A percentile compares a stretch with the other conserved stretches of the same genome.
Conservation (phyloP, 1,140 invertebrate species). For the Sitophilus oryzae region DNA sequence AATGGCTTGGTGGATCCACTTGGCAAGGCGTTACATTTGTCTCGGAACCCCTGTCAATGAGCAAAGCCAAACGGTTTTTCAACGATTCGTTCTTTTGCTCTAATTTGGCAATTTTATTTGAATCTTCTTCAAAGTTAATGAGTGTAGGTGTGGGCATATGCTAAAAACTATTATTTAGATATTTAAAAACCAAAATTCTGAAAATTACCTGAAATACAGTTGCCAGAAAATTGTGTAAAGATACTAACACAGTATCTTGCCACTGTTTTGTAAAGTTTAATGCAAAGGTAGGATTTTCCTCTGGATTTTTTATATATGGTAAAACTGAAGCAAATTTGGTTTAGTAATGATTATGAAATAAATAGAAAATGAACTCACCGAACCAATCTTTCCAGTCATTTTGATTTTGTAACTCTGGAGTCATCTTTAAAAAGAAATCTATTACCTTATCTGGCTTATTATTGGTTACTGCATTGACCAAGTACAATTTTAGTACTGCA, state of each 20-base stretch:
- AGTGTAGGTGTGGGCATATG: conserved; percentile 79
- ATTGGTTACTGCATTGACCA: conserved; percentile 77
- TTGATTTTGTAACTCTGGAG: conserved; percentile 79
- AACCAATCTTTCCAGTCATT: conserved; percentile 97
- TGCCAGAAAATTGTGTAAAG: conserved; percentile 88
- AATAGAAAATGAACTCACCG: conserved; percentile 58
- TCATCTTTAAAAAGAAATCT: conserved; percentile 87
- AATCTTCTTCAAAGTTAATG: conserved; percentile 79
- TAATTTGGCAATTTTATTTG: conserved; percentile 66
- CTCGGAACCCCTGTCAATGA: conserved; percentile 46
- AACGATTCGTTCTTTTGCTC: conserved; percentile 78
- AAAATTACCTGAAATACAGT: conserved; percentile 71
- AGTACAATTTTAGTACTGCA: conserved; percentile 81
- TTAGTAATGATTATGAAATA: conserved; percentile 10
- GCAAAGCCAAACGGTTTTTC: conserved; percentile 49
- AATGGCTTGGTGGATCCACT: conserved; percentile 61
- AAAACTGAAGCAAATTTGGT: conserved; percentile 59
- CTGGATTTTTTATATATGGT: conserved; percentile 84
- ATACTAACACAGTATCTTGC: conserved; percentile 92
- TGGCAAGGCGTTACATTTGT: conserved; percentile 55
- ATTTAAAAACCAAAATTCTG: conserved; percentile 12
- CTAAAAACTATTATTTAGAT: conserved; percentile 41
- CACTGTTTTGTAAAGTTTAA: conserved; percentile 88
- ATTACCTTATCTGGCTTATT: conserved; percentile 78
- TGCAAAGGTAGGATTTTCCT: conserved; percentile 81